Evolutionary conservation across 2,888 invertebrate genomes (phyloP).

Genomic region (Pyrrhosoma nymphula): DNA sequence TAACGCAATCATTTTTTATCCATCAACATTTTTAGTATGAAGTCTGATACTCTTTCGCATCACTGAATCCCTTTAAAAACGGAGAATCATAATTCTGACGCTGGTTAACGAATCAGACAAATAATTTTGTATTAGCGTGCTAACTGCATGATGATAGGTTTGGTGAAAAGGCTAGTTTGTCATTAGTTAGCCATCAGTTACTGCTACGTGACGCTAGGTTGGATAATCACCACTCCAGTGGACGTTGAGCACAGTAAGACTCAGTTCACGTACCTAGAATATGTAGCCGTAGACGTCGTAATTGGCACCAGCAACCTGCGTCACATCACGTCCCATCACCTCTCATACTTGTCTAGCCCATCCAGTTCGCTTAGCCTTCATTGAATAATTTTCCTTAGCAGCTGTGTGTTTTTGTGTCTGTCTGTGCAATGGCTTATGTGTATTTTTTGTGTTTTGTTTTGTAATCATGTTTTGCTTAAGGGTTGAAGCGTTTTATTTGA

Average conservation of each 20-base stretch:
- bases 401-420: background rate
- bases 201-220: too few species aligned
- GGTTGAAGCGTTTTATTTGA: constrained; percentile 7
- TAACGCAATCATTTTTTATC: too few species aligned
- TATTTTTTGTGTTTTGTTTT: constrained; percentile 62
- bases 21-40: too few species aligned
- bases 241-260: background rate
- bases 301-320: background rate
- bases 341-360: background rate
- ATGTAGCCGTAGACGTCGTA: background rate
- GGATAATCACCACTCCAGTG: too few species aligned
- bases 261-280: background rate
- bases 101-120: too few species aligned
- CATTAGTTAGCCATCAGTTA: too few species aligned
- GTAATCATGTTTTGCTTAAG: constrained; percentile 46
- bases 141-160: too few species aligned
- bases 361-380: background rate
- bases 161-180: too few species aligned
- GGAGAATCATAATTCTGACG: too few species aligned
- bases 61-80: too few species aligned
- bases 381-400: background rate
- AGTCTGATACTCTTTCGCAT: too few species aligned
- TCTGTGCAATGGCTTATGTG: background rate
- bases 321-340: background rate
- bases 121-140: too few species aligned